Percentiles rank a stretch among this genome's conserved stretches.
phyloP scores from a whole-genome alignment of 2,888 invertebrate species.

The Leptinotarsa juncta region DNA sequence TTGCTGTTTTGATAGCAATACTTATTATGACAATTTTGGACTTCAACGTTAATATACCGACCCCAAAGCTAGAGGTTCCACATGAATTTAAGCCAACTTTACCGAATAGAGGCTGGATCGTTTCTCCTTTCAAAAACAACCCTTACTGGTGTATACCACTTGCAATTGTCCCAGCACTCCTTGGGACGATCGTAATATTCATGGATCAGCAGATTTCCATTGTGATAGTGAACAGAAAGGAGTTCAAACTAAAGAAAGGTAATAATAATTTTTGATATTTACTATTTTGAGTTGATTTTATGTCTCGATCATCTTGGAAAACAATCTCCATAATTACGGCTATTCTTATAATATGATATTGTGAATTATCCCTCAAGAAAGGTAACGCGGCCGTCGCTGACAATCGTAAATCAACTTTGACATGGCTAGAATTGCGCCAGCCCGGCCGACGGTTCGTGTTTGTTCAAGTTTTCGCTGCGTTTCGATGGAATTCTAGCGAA shows the following conservation, averaged over 20 bases:
- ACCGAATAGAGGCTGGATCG: conserved; percentile 81
- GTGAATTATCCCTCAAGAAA: too few species aligned
- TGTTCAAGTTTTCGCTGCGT: too few species aligned
- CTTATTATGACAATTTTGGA: conserved; percentile 90
- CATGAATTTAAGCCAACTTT: conserved; percentile 87
- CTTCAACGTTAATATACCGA: conserved; percentile 82
- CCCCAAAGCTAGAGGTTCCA: conserved; percentile 96
- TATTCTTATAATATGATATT: too few species aligned
- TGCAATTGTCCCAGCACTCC: conserved; percentile 89
- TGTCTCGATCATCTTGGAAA: too few species aligned
- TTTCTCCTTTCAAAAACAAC: conserved; percentile 83
- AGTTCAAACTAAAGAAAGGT: conserved; percentile 95
- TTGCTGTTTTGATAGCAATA: conserved; percentile 97
- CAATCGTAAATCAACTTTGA: too few species aligned
- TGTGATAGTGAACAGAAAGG: conserved; percentile 97
- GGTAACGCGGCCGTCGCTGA: too few species aligned
- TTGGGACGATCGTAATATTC: conserved; percentile 97
- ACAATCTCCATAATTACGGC: too few species aligned
- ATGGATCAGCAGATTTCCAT: conserved; percentile 99
- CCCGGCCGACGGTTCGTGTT: too few species aligned
- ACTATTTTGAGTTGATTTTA: too few species aligned
- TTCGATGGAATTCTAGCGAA: not conserved
- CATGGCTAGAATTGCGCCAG: too few species aligned
- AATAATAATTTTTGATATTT: not conserved
- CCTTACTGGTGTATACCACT: conserved; percentile 87